Percentiles rank a stretch among this genome's conserved stretches.
phyloP scores from a whole-genome alignment of 2,888 invertebrate genomes.

The Papilio protenor region DNA sequence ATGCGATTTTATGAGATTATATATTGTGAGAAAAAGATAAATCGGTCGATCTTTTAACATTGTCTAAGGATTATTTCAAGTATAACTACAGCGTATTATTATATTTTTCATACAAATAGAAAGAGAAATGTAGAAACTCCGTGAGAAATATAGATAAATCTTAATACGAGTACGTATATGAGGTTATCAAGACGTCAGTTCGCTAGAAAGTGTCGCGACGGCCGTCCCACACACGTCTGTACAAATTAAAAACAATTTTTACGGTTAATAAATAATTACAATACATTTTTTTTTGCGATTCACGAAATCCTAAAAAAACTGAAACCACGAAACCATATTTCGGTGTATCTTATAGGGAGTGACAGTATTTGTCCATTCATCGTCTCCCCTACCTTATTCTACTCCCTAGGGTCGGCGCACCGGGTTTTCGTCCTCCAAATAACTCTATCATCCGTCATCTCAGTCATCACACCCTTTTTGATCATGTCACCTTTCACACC shows the following conservation, averaged over 20 bases:
- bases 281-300: not conserved
- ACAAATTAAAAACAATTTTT: not conserved
- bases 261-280: not conserved
- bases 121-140: constrained; percentile 2
- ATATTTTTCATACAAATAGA: not conserved
- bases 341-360: no score
- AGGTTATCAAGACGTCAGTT: not conserved
- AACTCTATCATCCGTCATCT: no score
- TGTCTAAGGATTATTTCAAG: not conserved
- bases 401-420: no score
- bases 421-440: no score
- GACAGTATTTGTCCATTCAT: not conserved
- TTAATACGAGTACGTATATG: not conserved
- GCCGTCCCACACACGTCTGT: not conserved
- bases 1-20: not conserved
- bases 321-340: no score
- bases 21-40: not conserved
- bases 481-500: no score
- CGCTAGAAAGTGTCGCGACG: not conserved
- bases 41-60: not conserved
- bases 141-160: constrained; percentile 9
- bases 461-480: no score
- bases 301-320: no score
- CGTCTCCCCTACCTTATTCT: no score
- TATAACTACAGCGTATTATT: not conserved